These are phyloP conservation scores for Callyntrura guangdongensis DNA, from an alignment of 2,888 invertebrate species.

Conservation along the genomic window DNA sequence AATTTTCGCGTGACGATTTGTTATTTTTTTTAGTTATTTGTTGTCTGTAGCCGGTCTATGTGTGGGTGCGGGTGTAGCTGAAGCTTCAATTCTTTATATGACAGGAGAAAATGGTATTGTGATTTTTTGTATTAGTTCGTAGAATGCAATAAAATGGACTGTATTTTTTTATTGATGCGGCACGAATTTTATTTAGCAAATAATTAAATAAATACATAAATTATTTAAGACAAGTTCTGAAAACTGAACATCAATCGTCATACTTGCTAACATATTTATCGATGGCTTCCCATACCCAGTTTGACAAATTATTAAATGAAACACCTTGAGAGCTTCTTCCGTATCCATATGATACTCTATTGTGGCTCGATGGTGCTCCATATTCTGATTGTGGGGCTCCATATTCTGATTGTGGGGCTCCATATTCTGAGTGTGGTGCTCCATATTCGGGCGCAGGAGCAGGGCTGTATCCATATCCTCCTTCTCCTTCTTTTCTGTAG, in stretches of 20 bases:
- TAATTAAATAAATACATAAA: slow-evolving; percentile 43
- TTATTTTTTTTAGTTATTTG: too few species aligned
- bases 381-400: slow-evolving; percentile 63
- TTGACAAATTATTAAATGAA: slow-evolving; percentile 65
- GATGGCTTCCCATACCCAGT: slow-evolving; percentile 71
- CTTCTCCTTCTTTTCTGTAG: background rate
- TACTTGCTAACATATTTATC: slow-evolving; percentile 58
- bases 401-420: slow-evolving; percentile 58
- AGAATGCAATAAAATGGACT: background rate
- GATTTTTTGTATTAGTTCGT: background rate
- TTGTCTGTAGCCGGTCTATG: too few species aligned
- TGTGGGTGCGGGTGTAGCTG: too few species aligned
- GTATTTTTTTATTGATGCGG: background rate
- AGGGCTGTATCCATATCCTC: slow-evolving; percentile 66
- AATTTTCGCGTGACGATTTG: too few species aligned
- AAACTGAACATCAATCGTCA: slow-evolving; percentile 33
- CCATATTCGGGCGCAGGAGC: slow-evolving; percentile 73
- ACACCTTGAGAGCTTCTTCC: slow-evolving; percentile 60
- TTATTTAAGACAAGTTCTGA: background rate
- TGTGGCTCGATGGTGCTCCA: slow-evolving; percentile 40
- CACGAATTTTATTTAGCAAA: slow-evolving; percentile 31
- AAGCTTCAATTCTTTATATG: too few species aligned
- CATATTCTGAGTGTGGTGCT: slow-evolving; percentile 57
- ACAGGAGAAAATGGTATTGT: too few species aligned
- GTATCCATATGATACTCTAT: slow-evolving; percentile 58